A percentile compares a stretch with the other conserved stretches of the same genome.
Conservation (phyloP, 2,797 vertebrate species). For the Loris lydekkerianus region DNA sequence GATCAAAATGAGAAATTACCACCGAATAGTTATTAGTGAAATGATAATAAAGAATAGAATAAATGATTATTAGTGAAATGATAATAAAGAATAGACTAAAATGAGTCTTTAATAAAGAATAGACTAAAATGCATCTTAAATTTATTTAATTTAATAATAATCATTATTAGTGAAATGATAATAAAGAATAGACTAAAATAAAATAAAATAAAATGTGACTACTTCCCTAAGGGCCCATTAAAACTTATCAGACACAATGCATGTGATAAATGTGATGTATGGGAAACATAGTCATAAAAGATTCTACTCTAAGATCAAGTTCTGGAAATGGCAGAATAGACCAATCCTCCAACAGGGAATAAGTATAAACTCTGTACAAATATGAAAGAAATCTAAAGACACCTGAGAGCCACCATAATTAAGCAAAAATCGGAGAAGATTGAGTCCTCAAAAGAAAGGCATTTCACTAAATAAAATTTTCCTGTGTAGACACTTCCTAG, state of each 20-base stretch:
- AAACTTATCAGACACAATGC: slow-evolving; percentile 43
- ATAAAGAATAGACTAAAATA: slow-evolving; percentile 42
- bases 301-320: background rate
- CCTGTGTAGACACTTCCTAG: background rate
- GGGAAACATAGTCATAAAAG: slow-evolving; percentile 1
- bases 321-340: slow-evolving; percentile 43
- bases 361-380: slow-evolving; percentile 19
- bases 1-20: slow-evolving; percentile 51
- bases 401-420: slow-evolving; percentile 10
- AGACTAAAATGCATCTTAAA: background rate
- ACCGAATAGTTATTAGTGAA: background rate
- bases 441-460: slow-evolving; percentile 17
- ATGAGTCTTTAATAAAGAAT: slow-evolving; percentile 19
- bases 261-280: background rate
- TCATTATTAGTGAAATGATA: slow-evolving; percentile 21
- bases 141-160: no score
- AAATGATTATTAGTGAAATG: background rate
- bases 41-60: no score
- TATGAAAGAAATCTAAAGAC: background rate
- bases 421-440: slow-evolving; percentile 13
- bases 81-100: slow-evolving; percentile 44
- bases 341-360: background rate
- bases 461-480: slow-evolving; percentile 23
- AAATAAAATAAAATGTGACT: background rate
- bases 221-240: background rate